A percentile compares a stretch with the other conserved stretches of the same genome.
These are phyloP conservation scores for Cosmia pyralina DNA, from an alignment of 2,888 invertebrate genomes.

Conservation along the genomic window DNA sequence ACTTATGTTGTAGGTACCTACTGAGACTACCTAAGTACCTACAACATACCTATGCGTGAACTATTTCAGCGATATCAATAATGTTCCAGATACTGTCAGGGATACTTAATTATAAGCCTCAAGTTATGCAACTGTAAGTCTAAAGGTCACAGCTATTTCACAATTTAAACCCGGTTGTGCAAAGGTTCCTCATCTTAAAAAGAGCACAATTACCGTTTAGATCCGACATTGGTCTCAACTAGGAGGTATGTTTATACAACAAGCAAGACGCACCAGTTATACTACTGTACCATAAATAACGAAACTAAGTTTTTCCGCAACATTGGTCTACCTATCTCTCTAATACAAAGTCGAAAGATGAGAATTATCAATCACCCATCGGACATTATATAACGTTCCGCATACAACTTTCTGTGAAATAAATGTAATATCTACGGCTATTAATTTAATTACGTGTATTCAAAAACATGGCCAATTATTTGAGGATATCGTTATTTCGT, in stretches of 20 bases:
- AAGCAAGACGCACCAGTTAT: conserved; percentile 28
- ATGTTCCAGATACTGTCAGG: neutral
- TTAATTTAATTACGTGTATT: conserved; percentile 45
- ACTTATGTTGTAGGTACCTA: neutral
- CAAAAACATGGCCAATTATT: conserved; percentile 42
- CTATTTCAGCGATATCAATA: neutral
- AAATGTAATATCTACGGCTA: conserved; percentile 39
- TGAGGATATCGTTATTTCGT: conserved; percentile 34
- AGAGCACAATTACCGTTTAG: neutral
- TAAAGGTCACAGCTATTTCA: neutral
- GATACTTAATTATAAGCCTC: neutral
- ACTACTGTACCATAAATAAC: conserved; percentile 17
- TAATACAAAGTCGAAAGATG: no score
- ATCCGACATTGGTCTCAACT: neutral
- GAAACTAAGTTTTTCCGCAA: conserved; percentile 7
- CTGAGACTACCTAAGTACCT: neutral
- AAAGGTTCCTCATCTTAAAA: neutral
- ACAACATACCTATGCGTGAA: neutral
- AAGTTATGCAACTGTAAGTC: neutral
- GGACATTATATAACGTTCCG: conserved; percentile 27
- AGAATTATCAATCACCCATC: conserved; percentile 19
- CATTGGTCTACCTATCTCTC: no score
- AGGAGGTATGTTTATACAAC: neutral
- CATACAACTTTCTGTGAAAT: conserved; percentile 33
- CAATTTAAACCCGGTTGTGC: no score